A percentile compares a stretch with the other conserved stretches of the same genome.
These are phyloP conservation scores for Melanotaenia duboulayi DNA, from an alignment of 2,113 vertebrate genomes.

Conservation along the genomic window DNA sequence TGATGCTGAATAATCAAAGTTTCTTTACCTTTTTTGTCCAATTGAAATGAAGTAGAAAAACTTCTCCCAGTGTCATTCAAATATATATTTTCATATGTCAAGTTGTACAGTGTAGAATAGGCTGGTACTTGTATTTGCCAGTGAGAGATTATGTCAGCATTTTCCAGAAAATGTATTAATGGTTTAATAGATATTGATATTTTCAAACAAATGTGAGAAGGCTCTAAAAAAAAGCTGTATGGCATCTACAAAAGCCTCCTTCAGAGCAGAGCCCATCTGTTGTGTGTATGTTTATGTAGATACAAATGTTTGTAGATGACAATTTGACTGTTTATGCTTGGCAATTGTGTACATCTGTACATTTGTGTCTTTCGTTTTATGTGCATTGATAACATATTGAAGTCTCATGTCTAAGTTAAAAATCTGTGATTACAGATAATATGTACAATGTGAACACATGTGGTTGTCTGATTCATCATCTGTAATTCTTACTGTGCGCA, in stretches of 20 bases:
- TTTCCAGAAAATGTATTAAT: too few species aligned
- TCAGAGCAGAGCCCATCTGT: constrained; percentile 9
- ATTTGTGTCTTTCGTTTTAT: constrained; percentile 21
- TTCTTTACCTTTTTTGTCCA: too few species aligned
- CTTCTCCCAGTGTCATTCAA: too few species aligned
- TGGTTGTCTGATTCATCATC: constrained; percentile 23
- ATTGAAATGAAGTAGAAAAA: too few species aligned
- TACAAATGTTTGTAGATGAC: not conserved
- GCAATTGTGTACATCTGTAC: not conserved
- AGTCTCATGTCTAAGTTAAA: constrained; percentile 15
- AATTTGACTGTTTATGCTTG: constrained; percentile 1
- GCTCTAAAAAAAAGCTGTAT: not conserved
- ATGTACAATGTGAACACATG: constrained; percentile 8
- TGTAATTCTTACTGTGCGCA: constrained; percentile 31
- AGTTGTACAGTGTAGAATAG: too few species aligned
- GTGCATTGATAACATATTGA: constrained; percentile 26
- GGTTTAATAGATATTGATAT: too few species aligned
- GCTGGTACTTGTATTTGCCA: too few species aligned
- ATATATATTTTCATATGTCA: too few species aligned
- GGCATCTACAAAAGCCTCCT: constrained; percentile 8
- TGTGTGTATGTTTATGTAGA: constrained; percentile 1
- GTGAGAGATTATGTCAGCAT: too few species aligned
- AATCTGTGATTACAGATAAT: constrained; percentile 24
- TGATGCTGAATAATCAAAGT: not conserved
- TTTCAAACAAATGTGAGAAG: not conserved